Base-by-base conservation (phyloP, 2,797 vertebrate species). In the Poecile montanus region DNA sequence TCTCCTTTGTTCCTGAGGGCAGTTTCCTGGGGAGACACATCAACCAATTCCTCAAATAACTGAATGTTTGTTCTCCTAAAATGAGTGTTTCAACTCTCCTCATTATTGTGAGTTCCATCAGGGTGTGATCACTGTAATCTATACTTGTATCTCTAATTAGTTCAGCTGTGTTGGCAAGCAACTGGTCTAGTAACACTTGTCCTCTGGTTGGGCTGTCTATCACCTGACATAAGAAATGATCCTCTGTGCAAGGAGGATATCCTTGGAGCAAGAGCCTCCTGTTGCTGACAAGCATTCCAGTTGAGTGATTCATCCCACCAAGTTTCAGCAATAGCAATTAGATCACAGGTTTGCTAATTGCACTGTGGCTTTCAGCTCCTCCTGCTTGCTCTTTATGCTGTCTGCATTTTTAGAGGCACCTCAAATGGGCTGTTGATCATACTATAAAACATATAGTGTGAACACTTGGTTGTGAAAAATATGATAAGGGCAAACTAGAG, bases 291-390 rank as follows among this genome's bases (percentile, higher is more conserved):
- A 53, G 11, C 29, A 45, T 16, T 79, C 32, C 51, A 44, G 1
- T 3, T 3, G 4, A 68, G 11, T 48, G 22, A 73, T 36, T 76
- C 8, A 9, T 23, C 53, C 53, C 27, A 45, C 6, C 3, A 6
- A 1, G 1, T 72, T 67, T 25, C 42, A 77, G 17, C 6, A 78
- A 9, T 0, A 63, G 17, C 0, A 5, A 44, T 78, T 44, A 38
- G 25, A 78, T 54, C 3, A 3, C 13, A 67, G 44, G 38, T 77
- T 84, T 80, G 11, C 38, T 60, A 12, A 2, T 10, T 65, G 7
- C 29, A 23, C 15, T 48, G 32, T 15, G 23, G 5, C 17, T 91
- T 83, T 85, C 56, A 27, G 11, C 9, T 85, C 17, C 7, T 57
- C 12, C 56, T 70, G 16, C 30, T 38, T 34, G 11, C 14, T 74